phyloP scores from a whole-genome alignment of 2,888 invertebrate genomes.

The Galeopsomyia nigrocyanea region DNA sequence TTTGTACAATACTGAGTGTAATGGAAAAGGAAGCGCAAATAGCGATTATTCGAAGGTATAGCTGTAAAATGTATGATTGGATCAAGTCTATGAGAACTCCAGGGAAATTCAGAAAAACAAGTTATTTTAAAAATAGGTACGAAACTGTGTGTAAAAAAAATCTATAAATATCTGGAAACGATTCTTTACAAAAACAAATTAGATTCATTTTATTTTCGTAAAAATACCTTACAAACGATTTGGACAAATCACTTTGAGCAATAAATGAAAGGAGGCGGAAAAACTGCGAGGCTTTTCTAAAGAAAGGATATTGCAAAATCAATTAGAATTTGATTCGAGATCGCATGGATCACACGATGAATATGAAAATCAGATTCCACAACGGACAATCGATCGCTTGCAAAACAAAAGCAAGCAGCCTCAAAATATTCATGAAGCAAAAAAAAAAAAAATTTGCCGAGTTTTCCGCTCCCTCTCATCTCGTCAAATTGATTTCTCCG shows the following conservation, averaged over 20 bases:
- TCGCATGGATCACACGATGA: background rate
- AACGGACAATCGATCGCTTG: constrained; percentile 3
- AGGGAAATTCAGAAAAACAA: constrained; percentile 39
- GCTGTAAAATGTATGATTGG: constrained; percentile 40
- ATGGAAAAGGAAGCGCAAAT: constrained; percentile 34
- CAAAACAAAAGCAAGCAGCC: background rate
- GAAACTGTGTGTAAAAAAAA: constrained; percentile 30
- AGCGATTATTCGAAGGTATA: constrained; percentile 34
- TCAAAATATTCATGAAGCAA: background rate
- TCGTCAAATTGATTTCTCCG: background rate
- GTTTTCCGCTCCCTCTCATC: constrained; percentile 25
- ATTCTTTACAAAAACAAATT: constrained; percentile 18
- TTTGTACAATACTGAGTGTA: constrained; percentile 49
- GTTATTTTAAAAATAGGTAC: constrained; percentile 33
- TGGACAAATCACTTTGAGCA: background rate
- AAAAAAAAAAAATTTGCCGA: background rate
- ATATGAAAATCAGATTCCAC: background rate
- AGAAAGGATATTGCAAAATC: constrained; percentile 18
- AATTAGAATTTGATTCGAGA: constrained; percentile 15
- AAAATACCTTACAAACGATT: constrained; percentile 6
- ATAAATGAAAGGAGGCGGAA: constrained; percentile 17
- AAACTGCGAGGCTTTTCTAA: background rate
- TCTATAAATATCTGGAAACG: constrained; percentile 38
- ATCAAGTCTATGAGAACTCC: constrained; percentile 39
- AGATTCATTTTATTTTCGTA: constrained; percentile 30